Evolutionary conservation across 1,140 invertebrate genomes (phyloP), one percentile per base, ranked within the genome.

Genomic region (Bombus vancouverensis): DNA sequence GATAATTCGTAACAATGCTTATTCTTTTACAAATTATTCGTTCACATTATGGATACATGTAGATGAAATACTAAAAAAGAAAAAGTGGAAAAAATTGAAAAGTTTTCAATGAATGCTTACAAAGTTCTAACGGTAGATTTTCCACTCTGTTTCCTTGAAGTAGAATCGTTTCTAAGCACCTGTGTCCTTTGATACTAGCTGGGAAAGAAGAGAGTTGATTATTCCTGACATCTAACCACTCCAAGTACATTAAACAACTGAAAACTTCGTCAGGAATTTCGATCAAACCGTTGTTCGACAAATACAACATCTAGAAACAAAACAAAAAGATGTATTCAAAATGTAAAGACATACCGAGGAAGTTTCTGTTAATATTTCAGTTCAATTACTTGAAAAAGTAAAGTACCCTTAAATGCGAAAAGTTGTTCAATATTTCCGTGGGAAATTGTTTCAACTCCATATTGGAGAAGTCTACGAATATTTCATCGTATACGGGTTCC

Each of bases 191-290:
- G 22, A 97, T 94, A 5, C 93, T 93, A 86, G 85, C 87, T 37
- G 96, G 96, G 75, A 97, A 91, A 47, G 87, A 92, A 6, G 83
- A 92, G n/a, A 97, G 87, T 78, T 94, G 77, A 91, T 97, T 97
- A 87, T 96, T 95, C 88, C 96, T 94, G 25, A 96, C 89, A 90
- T 97, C 96, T 0, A 96, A 88, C 95, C 96, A 97, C 91, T 95
- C 95, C 2, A 96, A 93, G 88, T 92, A 89, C 68, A 92, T 95
- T 39, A 96, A 92, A 37, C 86, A 89, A 28, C 85, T 88, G 89
- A 97, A 97, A 59, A 96, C 92, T 84, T 96, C 94, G 18, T 95
- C 93, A 0, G 96, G 95, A 66, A 97, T 80, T 78, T 91, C 87
- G 72, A 66, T 88, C 15, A 97, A 90, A 76, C 93, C 91, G 88